Conservation (phyloP, 1,140 invertebrate species). For the Maniola jurtina region DNA sequence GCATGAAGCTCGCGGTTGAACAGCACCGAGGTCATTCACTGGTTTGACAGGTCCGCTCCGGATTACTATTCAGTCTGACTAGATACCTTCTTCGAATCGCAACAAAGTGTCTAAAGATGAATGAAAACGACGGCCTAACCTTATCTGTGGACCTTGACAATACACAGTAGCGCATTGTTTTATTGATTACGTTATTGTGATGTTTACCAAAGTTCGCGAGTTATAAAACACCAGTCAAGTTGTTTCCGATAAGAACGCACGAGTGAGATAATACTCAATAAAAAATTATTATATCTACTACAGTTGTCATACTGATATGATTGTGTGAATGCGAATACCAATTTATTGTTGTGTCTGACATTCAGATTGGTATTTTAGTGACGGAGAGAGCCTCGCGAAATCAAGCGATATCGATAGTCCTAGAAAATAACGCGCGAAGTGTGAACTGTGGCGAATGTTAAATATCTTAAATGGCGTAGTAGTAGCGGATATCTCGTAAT, state of each 20-base stretch:
- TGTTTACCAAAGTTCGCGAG: slow-evolving; percentile 39
- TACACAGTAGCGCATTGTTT: slow-evolving; percentile 31
- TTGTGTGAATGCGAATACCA: neutral
- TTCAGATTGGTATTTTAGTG: slow-evolving; percentile 10
- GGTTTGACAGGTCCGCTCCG: slow-evolving; percentile 56
- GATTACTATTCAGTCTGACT: slow-evolving; percentile 35
- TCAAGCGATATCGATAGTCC: slow-evolving; percentile 28
- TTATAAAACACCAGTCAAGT: slow-evolving; percentile 43
- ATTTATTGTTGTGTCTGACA: slow-evolving; percentile 15
- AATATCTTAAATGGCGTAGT: neutral
- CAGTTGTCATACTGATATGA: slow-evolving; percentile 7
- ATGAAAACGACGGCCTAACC: slow-evolving; percentile 27
- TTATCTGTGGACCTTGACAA: slow-evolving; percentile 25
- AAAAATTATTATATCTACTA: slow-evolving; percentile 28
- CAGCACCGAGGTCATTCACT: slow-evolving; percentile 66
- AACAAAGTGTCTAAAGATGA: slow-evolving; percentile 18
- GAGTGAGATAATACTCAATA: slow-evolving; percentile 29
- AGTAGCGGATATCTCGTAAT: neutral
- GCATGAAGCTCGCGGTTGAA: slow-evolving; percentile 44
- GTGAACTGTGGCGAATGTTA: slow-evolving; percentile 4
- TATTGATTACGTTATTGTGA: slow-evolving; percentile 39
- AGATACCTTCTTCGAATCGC: slow-evolving; percentile 25
- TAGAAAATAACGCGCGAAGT: slow-evolving; percentile 3
- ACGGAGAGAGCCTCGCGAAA: neutral
- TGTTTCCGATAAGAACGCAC: slow-evolving; percentile 46